These are phyloP conservation scores for Silurus glanis DNA, from an alignment of 2,113 vertebrate genomes.

Conservation along the genomic window DNA sequence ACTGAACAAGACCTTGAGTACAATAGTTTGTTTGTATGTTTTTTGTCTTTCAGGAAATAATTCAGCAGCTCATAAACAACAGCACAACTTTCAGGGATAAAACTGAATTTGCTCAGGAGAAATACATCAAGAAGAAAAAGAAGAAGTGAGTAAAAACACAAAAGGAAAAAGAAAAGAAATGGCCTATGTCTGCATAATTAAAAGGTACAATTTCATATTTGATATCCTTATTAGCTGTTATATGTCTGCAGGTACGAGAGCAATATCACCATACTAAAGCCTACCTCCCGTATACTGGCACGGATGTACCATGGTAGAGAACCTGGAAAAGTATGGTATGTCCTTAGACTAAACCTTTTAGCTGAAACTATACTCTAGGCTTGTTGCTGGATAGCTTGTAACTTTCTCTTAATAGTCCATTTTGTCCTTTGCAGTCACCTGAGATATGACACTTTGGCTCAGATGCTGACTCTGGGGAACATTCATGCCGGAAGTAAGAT, in stretches of 20 bases:
- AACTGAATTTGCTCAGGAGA: slow-evolving; percentile 95
- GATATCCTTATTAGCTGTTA: background rate
- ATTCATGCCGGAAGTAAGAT: slow-evolving; percentile 91
- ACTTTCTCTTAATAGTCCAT: background rate
- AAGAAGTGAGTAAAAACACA: slow-evolving; percentile 85
- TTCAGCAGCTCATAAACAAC: slow-evolving; percentile 94
- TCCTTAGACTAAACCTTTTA: slow-evolving; percentile 7
- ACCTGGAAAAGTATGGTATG: slow-evolving; percentile 96
- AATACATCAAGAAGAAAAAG: slow-evolving; percentile 99
- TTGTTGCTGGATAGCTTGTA: background rate
- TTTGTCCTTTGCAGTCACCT: slow-evolving; percentile 77
- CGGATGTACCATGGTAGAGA: slow-evolving; percentile 97
- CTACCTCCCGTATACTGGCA: slow-evolving; percentile 90
- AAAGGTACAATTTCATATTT: background rate
- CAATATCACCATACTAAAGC: slow-evolving; percentile 83
- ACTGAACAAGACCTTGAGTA: background rate
- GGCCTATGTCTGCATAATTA: background rate
- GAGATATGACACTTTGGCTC: slow-evolving; percentile 90
- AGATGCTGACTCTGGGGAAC: slow-evolving; percentile 91
- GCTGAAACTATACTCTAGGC: background rate
- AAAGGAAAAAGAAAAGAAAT: background rate
- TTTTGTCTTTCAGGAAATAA: slow-evolving; percentile 85
- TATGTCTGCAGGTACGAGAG: slow-evolving; percentile 85
- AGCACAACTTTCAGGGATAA: slow-evolving; percentile 94
- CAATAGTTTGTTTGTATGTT: background rate